phyloP scores from a whole-genome alignment of 2,888 invertebrate species.

The Icerya purchasi region DNA sequence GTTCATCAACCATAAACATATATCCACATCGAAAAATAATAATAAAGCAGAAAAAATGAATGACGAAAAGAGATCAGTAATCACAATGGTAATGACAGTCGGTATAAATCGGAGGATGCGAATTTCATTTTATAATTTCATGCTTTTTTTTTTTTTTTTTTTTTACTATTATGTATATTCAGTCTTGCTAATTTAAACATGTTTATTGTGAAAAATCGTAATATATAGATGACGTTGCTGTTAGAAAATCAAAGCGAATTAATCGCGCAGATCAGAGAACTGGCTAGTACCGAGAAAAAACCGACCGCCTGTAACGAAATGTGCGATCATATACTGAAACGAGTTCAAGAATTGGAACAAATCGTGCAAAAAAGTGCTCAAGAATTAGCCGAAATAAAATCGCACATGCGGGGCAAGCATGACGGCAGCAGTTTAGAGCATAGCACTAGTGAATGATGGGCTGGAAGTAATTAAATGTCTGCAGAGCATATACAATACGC shows the following conservation, averaged over 20 bases:
- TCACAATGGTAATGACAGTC: neutral
- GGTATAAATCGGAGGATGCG: constrained; percentile 4
- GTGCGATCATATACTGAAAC: constrained; percentile 17
- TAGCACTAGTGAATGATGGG: no score
- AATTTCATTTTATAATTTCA: neutral
- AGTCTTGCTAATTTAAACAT: neutral
- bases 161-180: neutral
- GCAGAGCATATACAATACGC: no score
- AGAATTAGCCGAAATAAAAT: constrained; percentile 17
- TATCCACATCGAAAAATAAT: no score
- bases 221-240: constrained; percentile 19
- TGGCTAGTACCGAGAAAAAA: constrained; percentile 13
- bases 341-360: constrained; percentile 17
- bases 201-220: neutral
- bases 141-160: constrained; percentile 5
- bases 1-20: no score
- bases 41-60: no score
- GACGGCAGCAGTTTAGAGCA: no score
- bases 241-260: constrained; percentile 19
- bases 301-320: constrained; percentile 17
- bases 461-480: no score
- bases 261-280: constrained; percentile 17
- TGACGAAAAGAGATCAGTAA: no score
- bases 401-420: no score
- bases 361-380: constrained; percentile 17